These are phyloP conservation scores for Spea bombifrons DNA, from an alignment of 2,113 vertebrate genomes.

Conservation along the genomic window DNA sequence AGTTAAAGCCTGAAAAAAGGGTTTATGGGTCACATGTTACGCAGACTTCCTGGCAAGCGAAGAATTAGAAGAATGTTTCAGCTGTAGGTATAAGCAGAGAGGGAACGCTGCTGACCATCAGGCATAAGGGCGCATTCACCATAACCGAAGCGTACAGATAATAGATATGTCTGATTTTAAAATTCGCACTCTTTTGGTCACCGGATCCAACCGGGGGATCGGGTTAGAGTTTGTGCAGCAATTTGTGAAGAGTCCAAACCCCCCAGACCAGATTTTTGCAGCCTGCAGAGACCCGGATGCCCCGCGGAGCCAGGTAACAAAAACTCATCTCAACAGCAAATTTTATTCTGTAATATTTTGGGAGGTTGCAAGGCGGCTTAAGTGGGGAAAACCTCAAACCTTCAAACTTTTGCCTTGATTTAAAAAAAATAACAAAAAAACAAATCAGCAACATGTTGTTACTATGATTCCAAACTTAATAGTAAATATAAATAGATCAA, in stretches of 20 bases:
- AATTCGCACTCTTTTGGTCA: slow-evolving; percentile 52
- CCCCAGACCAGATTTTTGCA: slow-evolving; percentile 58
- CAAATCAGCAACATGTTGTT: too few species aligned
- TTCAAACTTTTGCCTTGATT: neutral
- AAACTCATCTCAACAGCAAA: neutral
- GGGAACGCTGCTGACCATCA: neutral
- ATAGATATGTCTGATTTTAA: slow-evolving; percentile 10
- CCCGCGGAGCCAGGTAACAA: slow-evolving; percentile 53
- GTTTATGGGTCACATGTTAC: neutral
- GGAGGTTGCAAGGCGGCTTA: too few species aligned
- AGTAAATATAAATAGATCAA: too few species aligned
- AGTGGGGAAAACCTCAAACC: neutral
- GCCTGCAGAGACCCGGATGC: slow-evolving; percentile 58
- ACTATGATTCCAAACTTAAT: too few species aligned
- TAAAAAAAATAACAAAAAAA: too few species aligned
- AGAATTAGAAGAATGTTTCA: neutral
- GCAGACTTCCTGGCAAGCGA: neutral
- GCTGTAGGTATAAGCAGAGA: neutral
- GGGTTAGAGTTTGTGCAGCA: slow-evolving; percentile 60
- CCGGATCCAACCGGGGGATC: slow-evolving; percentile 60
- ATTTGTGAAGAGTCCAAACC: slow-evolving; percentile 37
- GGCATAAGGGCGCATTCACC: neutral
- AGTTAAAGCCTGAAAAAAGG: neutral
- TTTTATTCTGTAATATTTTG: accelerated
- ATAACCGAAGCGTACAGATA: neutral